Conservation (phyloP, 2,888 invertebrate species). For the Apomyelois bistriatella region DNA sequence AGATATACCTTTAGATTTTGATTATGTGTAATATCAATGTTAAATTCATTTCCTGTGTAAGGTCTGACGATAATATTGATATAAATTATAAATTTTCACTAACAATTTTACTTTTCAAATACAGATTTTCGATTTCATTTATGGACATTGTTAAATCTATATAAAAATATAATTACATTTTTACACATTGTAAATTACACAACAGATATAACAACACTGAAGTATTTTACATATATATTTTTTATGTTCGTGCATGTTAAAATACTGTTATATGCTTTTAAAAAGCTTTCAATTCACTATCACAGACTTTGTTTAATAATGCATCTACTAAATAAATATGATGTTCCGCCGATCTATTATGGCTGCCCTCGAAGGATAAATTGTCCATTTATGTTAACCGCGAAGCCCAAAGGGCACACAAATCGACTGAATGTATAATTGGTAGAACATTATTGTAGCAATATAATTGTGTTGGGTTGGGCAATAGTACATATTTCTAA, state of each 20-base stretch:
- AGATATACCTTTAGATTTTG: slow-evolving; percentile 30
- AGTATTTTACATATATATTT: slow-evolving; percentile 24
- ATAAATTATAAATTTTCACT: slow-evolving; percentile 17
- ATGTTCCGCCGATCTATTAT: neutral
- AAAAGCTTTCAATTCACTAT: slow-evolving; percentile 70
- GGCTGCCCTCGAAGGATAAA: neutral
- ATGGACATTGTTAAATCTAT: slow-evolving; percentile 19
- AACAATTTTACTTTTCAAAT: slow-evolving; percentile 16
- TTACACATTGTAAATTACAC: slow-evolving; percentile 44
- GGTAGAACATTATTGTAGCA: too few species aligned
- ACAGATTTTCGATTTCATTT: slow-evolving; percentile 7
- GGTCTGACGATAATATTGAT: slow-evolving; percentile 28
- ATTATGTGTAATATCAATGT: slow-evolving; percentile 27
- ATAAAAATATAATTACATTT: slow-evolving; percentile 41
- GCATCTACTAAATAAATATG: slow-evolving; percentile 12
- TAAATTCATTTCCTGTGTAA: slow-evolving; percentile 29
- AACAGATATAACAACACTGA: slow-evolving; percentile 31
- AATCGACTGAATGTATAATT: too few species aligned
- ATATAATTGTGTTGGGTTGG: too few species aligned
- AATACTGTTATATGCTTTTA: slow-evolving; percentile 66
- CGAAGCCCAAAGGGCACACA: too few species aligned
- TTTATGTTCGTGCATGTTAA: slow-evolving; percentile 49
- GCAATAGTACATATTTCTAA: neutral
- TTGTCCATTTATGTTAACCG: too few species aligned
- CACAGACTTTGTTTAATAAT: slow-evolving; percentile 51